phyloP scores from a whole-genome alignment of 2,888 invertebrate species.

The Agapetus fuscipes region DNA sequence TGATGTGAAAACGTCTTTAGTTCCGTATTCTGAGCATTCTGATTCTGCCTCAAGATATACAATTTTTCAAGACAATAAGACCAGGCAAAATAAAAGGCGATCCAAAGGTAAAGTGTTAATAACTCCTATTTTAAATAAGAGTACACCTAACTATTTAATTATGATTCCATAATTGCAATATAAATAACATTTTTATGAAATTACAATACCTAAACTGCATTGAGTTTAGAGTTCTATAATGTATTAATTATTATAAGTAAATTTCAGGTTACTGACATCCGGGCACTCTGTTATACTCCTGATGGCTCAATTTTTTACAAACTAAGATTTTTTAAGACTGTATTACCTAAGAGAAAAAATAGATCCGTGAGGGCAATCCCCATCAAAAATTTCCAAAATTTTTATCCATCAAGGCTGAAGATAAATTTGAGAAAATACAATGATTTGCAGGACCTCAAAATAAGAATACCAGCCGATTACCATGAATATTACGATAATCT shows the following conservation, averaged over 20 bases:
- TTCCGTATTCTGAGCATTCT: no score
- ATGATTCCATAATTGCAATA: no score
- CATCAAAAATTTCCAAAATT: background rate
- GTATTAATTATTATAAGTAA: no score
- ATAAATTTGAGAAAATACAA: background rate
- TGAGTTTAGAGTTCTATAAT: no score
- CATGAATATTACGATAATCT: no score
- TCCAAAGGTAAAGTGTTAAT: no score
- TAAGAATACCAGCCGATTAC: background rate
- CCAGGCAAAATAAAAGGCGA: constrained; percentile 17
- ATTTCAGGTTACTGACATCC: constrained; percentile 15
- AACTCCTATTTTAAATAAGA: no score
- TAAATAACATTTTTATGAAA: no score
- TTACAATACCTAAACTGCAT: no score
- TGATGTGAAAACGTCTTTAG: no score
- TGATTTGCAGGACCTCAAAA: constrained; percentile 1
- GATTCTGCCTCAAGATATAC: constrained; percentile 4
- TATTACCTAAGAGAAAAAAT: constrained; percentile 17
- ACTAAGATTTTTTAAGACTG: constrained; percentile 11
- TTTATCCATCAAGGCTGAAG: background rate
- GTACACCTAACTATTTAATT: no score
- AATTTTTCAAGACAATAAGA: constrained; percentile 11
- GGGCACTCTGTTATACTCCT: constrained; percentile 13
- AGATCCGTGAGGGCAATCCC: background rate
- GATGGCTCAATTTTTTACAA: constrained; percentile 13